Base-by-base conservation (phyloP, 2,113 vertebrate genomes). In the Potamarius usumacintae region DNA sequence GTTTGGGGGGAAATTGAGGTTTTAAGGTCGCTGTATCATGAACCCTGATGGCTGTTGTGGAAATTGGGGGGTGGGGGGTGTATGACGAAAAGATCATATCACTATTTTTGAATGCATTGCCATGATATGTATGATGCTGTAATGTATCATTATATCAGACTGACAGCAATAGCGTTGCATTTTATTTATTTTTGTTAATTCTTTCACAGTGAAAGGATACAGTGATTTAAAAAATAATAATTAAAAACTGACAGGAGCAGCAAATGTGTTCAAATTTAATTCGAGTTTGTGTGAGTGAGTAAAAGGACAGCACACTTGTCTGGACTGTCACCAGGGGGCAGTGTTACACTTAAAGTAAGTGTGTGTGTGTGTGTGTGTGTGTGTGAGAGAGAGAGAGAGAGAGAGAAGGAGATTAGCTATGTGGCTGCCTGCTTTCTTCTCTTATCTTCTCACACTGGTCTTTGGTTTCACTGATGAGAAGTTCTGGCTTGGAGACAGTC, bases 281-380 rank as follows among this genome's bases (percentile, higher is more conserved):
- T 1, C 8, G 52, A 9, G 52, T 53, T 1, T 53, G 52, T 11
- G 52, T 53, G 52, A 42, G 42, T 42, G 42, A 42, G 42, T 42
- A 42, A 42, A 42, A 42, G 42, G 42, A 42, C 42, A 42, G 42
- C 42, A 42, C 52, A 10, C 50, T 2, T 0, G 20, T n/a, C n/a
- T 76, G 8, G 27, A 22, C 86, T 7, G 84, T 62, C 94, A 94
- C 87, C 85, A 93, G 95, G 93, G 94, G 94, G 93, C 93, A 94
- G 90, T 95, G 86, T 94, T 94, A 90, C 92, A 90, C 91, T 60
- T 84, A 15, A 60, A n/a, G 63, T 58, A 58, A 60, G 84, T 86
- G 86, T 65, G 58, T 74, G 87, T 89, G 53, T 87, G 72, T n/a
- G 78, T 90, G 50, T 89, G 78, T 87, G 77, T 89, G 42, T 89